Evolutionary conservation across 1,140 invertebrate genomes (phyloP).

Genomic region (Apis dorsata): DNA sequence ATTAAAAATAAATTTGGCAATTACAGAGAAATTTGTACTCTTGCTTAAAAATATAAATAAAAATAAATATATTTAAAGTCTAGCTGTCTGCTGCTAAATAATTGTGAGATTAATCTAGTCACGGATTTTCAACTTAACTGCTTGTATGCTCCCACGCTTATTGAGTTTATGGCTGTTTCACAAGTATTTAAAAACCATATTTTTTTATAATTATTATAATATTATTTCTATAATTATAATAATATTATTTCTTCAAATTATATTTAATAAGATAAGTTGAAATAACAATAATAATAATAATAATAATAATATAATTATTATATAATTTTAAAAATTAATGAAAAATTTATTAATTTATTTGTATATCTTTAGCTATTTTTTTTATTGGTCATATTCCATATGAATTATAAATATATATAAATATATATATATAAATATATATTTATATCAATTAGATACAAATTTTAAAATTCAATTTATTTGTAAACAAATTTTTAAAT

Average conservation of each 20-base stretch:
- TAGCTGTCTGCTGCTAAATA: slow-evolving; percentile 76
- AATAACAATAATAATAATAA: no score
- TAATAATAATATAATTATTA: background rate
- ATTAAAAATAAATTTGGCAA: slow-evolving; percentile 6
- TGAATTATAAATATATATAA: background rate
- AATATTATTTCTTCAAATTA: no score
- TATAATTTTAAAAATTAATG: background rate
- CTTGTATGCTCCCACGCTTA: background rate
- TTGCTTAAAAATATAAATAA: slow-evolving; percentile 47
- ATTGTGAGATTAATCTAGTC: slow-evolving; percentile 17
- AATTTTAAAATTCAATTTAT: background rate
- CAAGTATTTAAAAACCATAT: background rate
- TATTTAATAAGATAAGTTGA: no score
- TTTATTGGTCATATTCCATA: background rate
- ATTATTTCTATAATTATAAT: no score
- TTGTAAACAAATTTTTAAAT: background rate
- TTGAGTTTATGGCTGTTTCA: background rate
- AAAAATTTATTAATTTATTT: background rate
- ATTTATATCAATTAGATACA: background rate
- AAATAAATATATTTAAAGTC: slow-evolving; percentile 71
- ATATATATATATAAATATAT: background rate
- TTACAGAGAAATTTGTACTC: slow-evolving; percentile 17
- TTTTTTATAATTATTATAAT: background rate
- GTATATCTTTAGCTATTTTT: background rate
- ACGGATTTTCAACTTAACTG: slow-evolving; percentile 9